A percentile compares a stretch with the other conserved stretches of the same genome.
Conservation (phyloP, 2,888 invertebrate species). For the Drosophila putrida region DNA sequence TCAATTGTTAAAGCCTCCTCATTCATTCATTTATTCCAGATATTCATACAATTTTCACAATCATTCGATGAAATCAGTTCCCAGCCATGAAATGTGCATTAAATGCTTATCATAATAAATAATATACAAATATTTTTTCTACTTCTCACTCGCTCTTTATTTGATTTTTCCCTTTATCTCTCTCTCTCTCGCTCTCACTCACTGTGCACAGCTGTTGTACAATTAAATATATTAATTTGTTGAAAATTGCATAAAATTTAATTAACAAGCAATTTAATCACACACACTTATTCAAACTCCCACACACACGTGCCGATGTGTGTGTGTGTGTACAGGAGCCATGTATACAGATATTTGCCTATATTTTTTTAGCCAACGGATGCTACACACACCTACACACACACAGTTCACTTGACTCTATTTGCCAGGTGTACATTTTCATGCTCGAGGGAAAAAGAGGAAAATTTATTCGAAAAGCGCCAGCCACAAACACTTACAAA, state of each 20-base stretch:
- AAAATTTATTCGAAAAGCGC: background rate
- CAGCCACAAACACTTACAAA: constrained; percentile 43
- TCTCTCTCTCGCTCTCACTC: background rate
- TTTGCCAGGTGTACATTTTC: constrained; percentile 68
- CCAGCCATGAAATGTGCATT: constrained; percentile 35
- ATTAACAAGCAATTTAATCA: constrained; percentile 56
- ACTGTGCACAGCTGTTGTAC: constrained; percentile 49
- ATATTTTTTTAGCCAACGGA: constrained; percentile 52
- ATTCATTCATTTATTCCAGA: background rate
- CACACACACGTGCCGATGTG: constrained; percentile 33
- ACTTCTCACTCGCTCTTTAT: background rate
- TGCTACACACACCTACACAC: constrained; percentile 24
- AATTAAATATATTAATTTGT: constrained; percentile 64
- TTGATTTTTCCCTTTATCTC: background rate
- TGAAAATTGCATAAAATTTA: constrained; percentile 50
- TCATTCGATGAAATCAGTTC: constrained; percentile 32
- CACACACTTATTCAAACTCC: constrained; percentile 25
- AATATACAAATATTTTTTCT: constrained; percentile 1
- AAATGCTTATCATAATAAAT: constrained; percentile 41
- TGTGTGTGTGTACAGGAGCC: constrained; percentile 18
- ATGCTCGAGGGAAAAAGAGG: constrained; percentile 27
- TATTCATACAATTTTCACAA: constrained; percentile 6
- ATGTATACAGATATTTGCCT: constrained; percentile 55
- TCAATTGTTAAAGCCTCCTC: constrained; percentile 22
- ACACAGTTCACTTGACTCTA: constrained; percentile 30